Percentiles rank a stretch among this genome's conserved stretches.
These are phyloP conservation scores for Ianthella basta DNA, from an alignment of 37 sponge, comb jelly and placozoan genomes.

Conservation along the genomic window DNA sequence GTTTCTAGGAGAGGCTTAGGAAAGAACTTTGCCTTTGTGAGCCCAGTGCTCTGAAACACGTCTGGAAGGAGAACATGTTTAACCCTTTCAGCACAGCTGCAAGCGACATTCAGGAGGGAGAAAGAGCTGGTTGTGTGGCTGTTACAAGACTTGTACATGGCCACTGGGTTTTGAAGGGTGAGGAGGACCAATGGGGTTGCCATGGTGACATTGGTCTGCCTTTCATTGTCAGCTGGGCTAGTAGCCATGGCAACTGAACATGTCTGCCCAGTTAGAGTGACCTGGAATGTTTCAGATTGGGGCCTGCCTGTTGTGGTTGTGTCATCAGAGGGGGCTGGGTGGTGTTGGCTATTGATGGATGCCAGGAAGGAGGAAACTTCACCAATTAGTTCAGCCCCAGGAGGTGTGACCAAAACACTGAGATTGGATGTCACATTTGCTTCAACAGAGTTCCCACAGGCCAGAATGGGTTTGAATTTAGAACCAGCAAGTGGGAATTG, in stretches of 20 bases:
- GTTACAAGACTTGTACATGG: background rate
- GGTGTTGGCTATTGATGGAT: no score
- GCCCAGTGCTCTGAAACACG: background rate
- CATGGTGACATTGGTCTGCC: background rate
- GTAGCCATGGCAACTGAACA: constrained; percentile 18
- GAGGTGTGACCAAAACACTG: constrained; percentile 27
- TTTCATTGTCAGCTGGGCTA: background rate
- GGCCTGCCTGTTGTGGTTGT: background rate
- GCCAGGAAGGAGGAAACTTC: background rate
- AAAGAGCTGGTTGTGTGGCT: background rate
- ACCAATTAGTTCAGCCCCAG: background rate
- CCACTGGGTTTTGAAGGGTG: constrained; percentile 42
- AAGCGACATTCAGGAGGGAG: constrained; percentile 59
- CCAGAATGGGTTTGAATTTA: constrained; percentile 19
- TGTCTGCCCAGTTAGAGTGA: constrained; percentile 5
- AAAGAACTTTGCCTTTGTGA: background rate
- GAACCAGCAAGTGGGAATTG: constrained; percentile 4
- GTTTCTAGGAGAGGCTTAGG: constrained; percentile 42
- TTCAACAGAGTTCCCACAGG: constrained; percentile 54
- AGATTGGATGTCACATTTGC: constrained; percentile 43
- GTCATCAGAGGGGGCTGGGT: no score
- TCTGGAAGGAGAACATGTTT: background rate
- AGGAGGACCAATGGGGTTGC: constrained; percentile 36
- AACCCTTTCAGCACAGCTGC: background rate
- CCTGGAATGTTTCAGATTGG: background rate